phyloP scores from a whole-genome alignment of 1,140 invertebrate genomes.

The Pemphigus obesinymphae region DNA sequence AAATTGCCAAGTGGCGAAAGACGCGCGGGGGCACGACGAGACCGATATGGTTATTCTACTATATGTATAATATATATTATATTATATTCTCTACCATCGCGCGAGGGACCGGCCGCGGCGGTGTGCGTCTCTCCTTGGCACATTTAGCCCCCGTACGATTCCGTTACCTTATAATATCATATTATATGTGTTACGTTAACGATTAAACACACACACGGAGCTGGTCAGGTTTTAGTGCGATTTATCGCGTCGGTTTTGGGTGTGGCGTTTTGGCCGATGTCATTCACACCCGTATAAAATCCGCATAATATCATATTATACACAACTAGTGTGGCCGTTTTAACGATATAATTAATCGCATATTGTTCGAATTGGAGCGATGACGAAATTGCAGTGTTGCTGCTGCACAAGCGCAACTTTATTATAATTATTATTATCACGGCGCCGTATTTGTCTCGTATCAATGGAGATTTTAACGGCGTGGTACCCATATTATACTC shows the following conservation, averaged over 20 bases:
- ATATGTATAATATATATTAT: no score
- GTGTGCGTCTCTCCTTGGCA: constrained; percentile 15
- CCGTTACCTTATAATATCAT: neutral
- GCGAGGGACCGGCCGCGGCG: neutral
- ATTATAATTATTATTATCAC: neutral
- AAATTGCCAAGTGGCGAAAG: neutral
- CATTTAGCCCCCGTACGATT: constrained; percentile 33
- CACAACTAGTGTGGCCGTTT: neutral
- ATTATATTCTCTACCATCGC: no score
- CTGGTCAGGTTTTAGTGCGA: neutral
- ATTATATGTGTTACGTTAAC: no score
- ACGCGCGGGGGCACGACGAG: constrained; percentile 12
- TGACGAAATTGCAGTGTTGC: neutral
- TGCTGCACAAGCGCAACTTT: neutral
- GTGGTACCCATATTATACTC: neutral
- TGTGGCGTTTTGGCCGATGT: constrained; percentile 32
- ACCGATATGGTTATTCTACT: constrained; percentile 32
- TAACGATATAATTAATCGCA: constrained; percentile 11
- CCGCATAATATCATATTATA: no score
- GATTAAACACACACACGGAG: no score
- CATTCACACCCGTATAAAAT: neutral
- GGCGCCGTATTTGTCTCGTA: neutral
- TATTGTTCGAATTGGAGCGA: neutral
- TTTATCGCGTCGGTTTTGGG: constrained; percentile 23
- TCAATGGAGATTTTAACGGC: constrained; percentile 8